Base-by-base conservation (phyloP, 1,140 invertebrate species). In the Eumaeus atala region DNA sequence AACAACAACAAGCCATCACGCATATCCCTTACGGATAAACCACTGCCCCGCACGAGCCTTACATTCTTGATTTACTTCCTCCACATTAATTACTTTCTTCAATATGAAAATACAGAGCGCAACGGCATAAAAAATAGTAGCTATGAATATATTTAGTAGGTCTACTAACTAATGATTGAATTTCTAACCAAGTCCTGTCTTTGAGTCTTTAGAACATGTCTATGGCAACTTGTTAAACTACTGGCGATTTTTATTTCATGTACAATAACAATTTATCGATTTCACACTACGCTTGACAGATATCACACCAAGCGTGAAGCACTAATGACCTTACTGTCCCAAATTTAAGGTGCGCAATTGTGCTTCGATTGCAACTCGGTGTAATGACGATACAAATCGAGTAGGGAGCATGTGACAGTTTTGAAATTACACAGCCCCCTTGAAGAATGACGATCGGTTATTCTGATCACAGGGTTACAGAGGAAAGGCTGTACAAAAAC, bases 371-470 rank as follows among this genome's bases (percentile, higher is more conserved):
- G 35, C n/a, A 48, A 35, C 28, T 14, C 21, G 35, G 34, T 34
- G 54, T 70, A 72, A 73, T 68, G 59, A 68, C 61, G 61, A 64
- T 65, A 56, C 61, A 59, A 70, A 61, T 70, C 56, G 54, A 50
- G 21, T 58, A 61, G 59, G 63, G 48, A 63, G 54, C 63, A 62
- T 72, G 69, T 68, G 72, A 74, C 72, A 72, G 66, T 70, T 75
- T 70, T 67, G 57, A 72, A 72, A 75, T 72, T 72, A 65, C 70
- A 49, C 60, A 14, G 36, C 61, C 51, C n/a, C 58, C 51, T 49
- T 67, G 70, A 70, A 67, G 67, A 72, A 74, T 74, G 66, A 68
- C 59, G 58, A 59, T 64, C 50, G 59, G 54, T 56, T 56, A 53
- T 40, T 49, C 56, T 54, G 59, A 63, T 63, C 44, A 51, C 35